Base-by-base conservation (phyloP, 2,888 invertebrate genomes). In the Hermaeophaga mercurialis region DNA sequence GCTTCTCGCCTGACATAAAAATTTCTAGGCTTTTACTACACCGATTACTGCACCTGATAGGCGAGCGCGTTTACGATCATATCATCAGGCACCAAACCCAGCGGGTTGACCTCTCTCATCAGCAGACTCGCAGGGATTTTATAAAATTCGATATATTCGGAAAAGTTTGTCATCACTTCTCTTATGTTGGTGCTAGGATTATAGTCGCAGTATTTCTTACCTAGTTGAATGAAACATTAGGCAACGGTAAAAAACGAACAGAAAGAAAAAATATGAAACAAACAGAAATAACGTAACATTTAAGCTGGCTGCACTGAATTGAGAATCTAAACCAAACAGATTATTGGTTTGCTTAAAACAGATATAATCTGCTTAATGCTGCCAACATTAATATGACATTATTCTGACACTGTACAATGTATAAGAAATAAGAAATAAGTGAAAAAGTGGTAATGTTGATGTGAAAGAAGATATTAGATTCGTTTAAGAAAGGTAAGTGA, bases 41-140 rank as follows among this genome's bases (percentile, higher is more conserved):
- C 18, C 39, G 18, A 39, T n/a, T 73, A 75, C 73, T 86, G 83
- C 87, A 94, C 94, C 93, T 95, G 95, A 81, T 93, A 95, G 66
- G 95, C 95, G 72, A 95, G 80, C 28, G 95, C 94, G 71, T 92
- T 94, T 90, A 95, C 92, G 70, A 95, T 93, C 72, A 92, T 92
- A 71, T 88, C 87, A 78, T 94, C 90, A 0, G 95, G 94, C 15
- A 96, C 94, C 70, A 95, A 79, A 34, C 89, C 89, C 59, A 95
- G 78, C 0, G 94, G 94, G 79, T 94, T 91, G 17, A 96, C 90
- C 73, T 96, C 95, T 54, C 91, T 84, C 94, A 95, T 95, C 66
- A 96, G 80, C 15, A 94, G 93, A 70, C 91, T 92, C 1, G 95
- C 94, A 0, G 95, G 95, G 54, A 96, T 95, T 80, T 94, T 94